These are phyloP conservation scores for Liparis tanakae DNA, from an alignment of 2,797 vertebrate genomes.

Conservation along the genomic window DNA sequence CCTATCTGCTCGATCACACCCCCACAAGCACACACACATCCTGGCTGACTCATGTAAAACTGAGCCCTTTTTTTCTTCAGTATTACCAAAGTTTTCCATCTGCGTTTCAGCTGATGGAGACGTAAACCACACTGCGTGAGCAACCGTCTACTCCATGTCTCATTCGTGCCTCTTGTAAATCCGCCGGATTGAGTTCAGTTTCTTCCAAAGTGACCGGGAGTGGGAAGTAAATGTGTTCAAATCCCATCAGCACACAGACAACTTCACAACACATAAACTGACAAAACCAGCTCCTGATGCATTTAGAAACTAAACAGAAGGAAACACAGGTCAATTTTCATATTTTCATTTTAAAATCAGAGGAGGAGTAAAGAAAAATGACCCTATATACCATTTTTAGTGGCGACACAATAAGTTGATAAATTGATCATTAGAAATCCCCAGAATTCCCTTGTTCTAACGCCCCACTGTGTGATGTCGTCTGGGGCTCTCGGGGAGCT, in stretches of 20 bases:
- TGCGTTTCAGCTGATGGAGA: constrained; percentile 1
- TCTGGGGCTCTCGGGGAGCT: neutral
- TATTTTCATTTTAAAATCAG: neutral
- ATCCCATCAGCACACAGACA: neutral
- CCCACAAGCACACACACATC: constrained; percentile 62
- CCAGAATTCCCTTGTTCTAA: neutral
- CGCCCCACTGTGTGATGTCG: neutral
- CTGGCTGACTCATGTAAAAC: constrained; percentile 70
- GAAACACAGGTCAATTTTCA: neutral
- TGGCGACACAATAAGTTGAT: neutral
- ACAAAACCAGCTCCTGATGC: neutral
- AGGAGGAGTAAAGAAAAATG: neutral
- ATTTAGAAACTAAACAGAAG: neutral
- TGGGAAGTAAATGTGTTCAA: constrained; percentile 15
- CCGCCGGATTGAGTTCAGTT: constrained; percentile 16
- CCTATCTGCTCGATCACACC: constrained; percentile 52
- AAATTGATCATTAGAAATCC: neutral
- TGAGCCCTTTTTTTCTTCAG: neutral
- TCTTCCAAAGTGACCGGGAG: constrained; percentile 15
- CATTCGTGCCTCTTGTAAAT: neutral
- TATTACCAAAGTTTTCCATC: constrained; percentile 20
- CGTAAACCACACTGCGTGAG: neutral
- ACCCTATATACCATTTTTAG: neutral
- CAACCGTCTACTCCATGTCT: neutral
- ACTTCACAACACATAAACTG: neutral